phyloP scores from a whole-genome alignment of 2,888 invertebrate genomes.

The Drosophila emarginata region DNA sequence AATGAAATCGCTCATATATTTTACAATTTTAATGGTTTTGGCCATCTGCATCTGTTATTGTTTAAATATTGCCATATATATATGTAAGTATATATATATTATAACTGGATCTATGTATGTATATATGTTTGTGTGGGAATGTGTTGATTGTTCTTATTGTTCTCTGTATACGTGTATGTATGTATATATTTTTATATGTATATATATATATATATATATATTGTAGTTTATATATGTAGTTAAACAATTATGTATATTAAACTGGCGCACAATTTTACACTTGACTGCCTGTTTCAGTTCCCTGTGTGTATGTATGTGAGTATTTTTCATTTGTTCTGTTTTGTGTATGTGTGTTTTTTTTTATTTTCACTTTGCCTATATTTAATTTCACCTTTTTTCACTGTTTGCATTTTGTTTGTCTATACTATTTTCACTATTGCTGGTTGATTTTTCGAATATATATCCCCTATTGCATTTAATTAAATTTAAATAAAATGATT shows the following conservation, averaged over 20 bases:
- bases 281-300: conserved; percentile 61
- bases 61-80: conserved; percentile 26
- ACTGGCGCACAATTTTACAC: conserved; percentile 77
- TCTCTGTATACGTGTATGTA: conserved; percentile 32
- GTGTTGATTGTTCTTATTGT: conserved; percentile 20
- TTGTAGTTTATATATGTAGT: conserved; percentile 38
- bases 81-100: conserved; percentile 9
- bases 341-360: conserved; percentile 1
- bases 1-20: conserved; percentile 37
- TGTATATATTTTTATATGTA: conserved; percentile 25
- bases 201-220: conserved; percentile 29
- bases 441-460: conserved; percentile 63
- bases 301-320: conserved; percentile 16
- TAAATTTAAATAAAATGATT: conserved; percentile 63
- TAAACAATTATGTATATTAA: conserved; percentile 61
- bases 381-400: conserved; percentile 76
- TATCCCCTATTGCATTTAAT: conserved; percentile 67
- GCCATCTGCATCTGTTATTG: conserved; percentile 45
- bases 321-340: conserved; percentile 5
- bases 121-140: conserved; percentile 24
- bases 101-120: conserved; percentile 24
- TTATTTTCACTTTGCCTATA: conserved; percentile 67
- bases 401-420: conserved; percentile 76
- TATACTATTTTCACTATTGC: conserved; percentile 77
- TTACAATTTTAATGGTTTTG: conserved; percentile 41